Evolutionary conservation across 2,797 vertebrate species (phyloP), one percentile per base, ranked within the genome.

Genomic region (Aphelocoma californica): DNA sequence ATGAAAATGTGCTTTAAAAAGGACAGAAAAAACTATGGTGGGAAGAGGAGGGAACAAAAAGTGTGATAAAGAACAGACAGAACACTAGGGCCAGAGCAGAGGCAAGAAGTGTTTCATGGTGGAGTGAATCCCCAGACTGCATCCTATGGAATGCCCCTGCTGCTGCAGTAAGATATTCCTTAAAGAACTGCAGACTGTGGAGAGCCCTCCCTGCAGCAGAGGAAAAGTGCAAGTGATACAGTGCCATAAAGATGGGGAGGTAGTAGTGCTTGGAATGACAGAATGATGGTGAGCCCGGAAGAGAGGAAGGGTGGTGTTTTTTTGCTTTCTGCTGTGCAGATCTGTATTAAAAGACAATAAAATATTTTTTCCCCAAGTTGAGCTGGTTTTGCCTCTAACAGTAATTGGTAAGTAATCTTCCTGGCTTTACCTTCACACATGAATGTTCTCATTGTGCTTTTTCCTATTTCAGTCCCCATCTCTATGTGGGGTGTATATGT

Each of bases 1-100:
- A 2, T 34, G n/a, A 69, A 72, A 75, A 24, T 0, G 0, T 25
- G 6, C 18, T 40, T 47, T 18, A 6, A 28, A 80, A 78, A 34
- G 12, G 20, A 13, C 13, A 73, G 18, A 71, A 62, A 66, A 40
- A 5, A 12, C 9, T 14, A 6, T 18, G 7, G 12, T 34, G 16
- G 21, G 18, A 90, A 56, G 3, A 28, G 4, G 5, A 72, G 2
- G 18, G 23, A 82, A 48, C 2, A 60, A 44, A 79, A 45, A 14
- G 2, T 29, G 12, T 26, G 9, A 20, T 25, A 75, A 62, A 38
- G 19, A 54, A 3, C 19, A 64, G 20, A 24, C 1, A 7, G 18
- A 81, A 42, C 9, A 53, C 29, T 31, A 18, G 19, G 8, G 10
- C 19, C 17, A 36, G 42, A 67, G 14, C 3, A 66, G 36, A 11